Base-by-base conservation (phyloP, 2,113 vertebrate species). In the Calonectris borealis region DNA sequence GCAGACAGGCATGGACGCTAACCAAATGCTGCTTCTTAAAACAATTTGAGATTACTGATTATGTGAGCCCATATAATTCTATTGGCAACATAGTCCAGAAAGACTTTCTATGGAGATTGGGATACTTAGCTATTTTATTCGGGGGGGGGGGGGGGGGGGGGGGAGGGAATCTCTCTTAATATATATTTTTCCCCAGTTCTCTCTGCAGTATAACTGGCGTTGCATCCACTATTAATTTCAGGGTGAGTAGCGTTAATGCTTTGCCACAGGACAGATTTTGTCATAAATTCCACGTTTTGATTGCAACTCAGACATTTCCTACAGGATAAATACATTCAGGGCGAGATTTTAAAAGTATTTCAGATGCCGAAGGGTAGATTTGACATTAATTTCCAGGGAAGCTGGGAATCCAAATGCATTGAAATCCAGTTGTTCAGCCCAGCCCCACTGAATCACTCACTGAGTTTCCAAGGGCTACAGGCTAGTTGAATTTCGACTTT, bases 291-390 rank as follows among this genome's bases (percentile, higher is more conserved):
- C 68, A 90, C 8, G 3, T 86, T 93, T 81, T 60, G 60, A 86
- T 71, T 71, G 64, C 52, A 86, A 72, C 31, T 84, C 60, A 5
- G 5, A 57, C 15, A 19, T n/a, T 92, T 86, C 31, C 65, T 84
- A 16, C 40, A 82, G 77, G 65, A 92, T 49, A 96, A 92, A 95
- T 72, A 82, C 48, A 86, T 73, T 91, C 60, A 92, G 83, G 88
- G 15, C 6, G 36, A 82, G 60, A 89, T 89, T 94, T 91, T 90
- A 61, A 60, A 91, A 87, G 75, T 70, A 85, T 70, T 90, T 96
- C 40, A 69, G n/a, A 77, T 88, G 87, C 87, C 87, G 76, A 76
- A 88, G 40, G 71, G 46, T 85, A 85, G 49, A 58, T 90, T 77
- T 88, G 71, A 85, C 68, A 90, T 72, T 0, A 2, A 72, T 86